These are phyloP conservation scores for Blastobasis adustella DNA, from an alignment of 2,888 invertebrate species.

Conservation along the genomic window DNA sequence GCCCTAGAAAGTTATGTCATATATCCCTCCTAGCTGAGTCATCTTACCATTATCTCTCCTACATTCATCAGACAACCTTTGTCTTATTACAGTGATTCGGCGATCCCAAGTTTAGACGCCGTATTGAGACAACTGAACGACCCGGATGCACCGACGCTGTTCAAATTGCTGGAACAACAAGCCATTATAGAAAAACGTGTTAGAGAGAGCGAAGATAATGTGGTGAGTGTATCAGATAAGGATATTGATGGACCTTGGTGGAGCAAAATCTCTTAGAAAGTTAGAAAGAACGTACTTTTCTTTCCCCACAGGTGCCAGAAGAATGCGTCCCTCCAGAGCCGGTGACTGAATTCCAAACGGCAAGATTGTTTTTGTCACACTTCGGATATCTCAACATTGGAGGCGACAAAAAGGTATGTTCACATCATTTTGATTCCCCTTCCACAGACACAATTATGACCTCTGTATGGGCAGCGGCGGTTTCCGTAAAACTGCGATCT, in stretches of 20 bases:
- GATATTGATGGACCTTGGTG: neutral
- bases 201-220: conserved; percentile 56
- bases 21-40: too few relatives aligned
- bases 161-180: conserved; percentile 83
- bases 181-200: conserved; percentile 74
- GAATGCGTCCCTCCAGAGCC: conserved; percentile 84
- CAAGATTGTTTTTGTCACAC: conserved; percentile 94
- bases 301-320: conserved; percentile 74
- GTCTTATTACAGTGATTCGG: conserved; percentile 80
- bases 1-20: too few relatives aligned
- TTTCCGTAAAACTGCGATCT: too few relatives aligned
- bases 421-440: too few relatives aligned
- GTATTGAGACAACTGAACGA: conserved; percentile 77
- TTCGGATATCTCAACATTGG: conserved; percentile 90
- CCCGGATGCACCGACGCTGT: conserved; percentile 78
- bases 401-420: conserved; percentile 57
- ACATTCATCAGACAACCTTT: too few relatives aligned
- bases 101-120: conserved; percentile 91
- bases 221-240: conserved; percentile 27
- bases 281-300: neutral
- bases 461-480: too few relatives aligned
- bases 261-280: neutral
- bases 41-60: too few relatives aligned
- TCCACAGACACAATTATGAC: too few relatives aligned
- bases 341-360: conserved; percentile 95